phyloP scores from a whole-genome alignment of 2,888 invertebrate genomes.

The Dorcus parallelipipedus region DNA sequence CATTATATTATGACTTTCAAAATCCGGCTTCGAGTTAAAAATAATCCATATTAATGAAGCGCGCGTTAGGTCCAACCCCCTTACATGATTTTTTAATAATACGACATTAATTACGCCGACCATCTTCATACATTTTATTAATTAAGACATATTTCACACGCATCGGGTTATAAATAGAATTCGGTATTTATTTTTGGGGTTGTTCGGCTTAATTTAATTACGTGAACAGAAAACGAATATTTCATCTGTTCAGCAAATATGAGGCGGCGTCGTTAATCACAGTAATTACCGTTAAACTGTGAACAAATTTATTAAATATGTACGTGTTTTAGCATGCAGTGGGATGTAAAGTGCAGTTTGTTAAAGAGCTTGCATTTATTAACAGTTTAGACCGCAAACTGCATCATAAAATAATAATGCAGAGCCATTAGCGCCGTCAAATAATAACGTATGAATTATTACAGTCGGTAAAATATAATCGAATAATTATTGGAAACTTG shows the following conservation, averaged over 20 bases:
- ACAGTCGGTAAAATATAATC: neutral
- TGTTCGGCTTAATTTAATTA: neutral
- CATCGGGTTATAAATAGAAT: constrained; percentile 15
- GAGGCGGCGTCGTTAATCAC: too few species aligned
- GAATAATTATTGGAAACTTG: neutral
- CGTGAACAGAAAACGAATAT: neutral
- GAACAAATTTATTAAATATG: neutral
- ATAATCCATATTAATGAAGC: constrained; percentile 23
- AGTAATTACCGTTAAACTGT: too few species aligned
- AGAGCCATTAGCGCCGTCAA: constrained; percentile 13
- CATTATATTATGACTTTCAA: constrained; percentile 35
- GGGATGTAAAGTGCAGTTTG: constrained; percentile 1
- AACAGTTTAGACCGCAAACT: constrained; percentile 15
- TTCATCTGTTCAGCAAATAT: too few species aligned
- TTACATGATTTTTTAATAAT: constrained; percentile 18
- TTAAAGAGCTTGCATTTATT: constrained; percentile 10
- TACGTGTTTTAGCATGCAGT: neutral
- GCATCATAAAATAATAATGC: constrained; percentile 16
- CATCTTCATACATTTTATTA: constrained; percentile 17
- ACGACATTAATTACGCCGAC: constrained; percentile 19
- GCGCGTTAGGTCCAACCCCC: constrained; percentile 20
- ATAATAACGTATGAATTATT: constrained; percentile 11
- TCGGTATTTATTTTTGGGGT: neutral
- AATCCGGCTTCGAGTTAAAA: constrained; percentile 32
- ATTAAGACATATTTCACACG: constrained; percentile 22